phyloP scores from a whole-genome alignment of 2,113 vertebrate genomes.

The Phoenicopterus ruber region DNA sequence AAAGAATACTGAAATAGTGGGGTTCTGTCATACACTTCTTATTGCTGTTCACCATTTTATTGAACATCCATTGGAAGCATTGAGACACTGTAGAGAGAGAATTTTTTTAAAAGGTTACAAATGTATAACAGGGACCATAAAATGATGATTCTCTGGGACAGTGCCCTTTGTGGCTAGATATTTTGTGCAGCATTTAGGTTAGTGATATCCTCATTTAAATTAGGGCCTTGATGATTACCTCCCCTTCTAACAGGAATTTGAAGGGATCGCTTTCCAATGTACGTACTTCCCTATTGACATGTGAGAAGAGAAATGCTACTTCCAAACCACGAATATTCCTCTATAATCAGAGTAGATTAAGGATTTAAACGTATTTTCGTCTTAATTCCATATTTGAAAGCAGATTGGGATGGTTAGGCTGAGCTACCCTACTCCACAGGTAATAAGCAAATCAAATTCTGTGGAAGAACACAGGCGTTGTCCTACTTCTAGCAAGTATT shows the following conservation, averaged over 20 bases:
- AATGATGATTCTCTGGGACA: background rate
- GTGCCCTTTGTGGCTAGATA: background rate
- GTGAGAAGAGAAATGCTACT: background rate
- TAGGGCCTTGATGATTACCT: background rate
- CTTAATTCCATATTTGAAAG: background rate
- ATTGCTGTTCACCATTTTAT: background rate
- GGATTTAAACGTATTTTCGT: background rate
- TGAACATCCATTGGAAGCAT: background rate
- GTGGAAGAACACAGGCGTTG: background rate
- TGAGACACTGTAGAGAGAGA: background rate
- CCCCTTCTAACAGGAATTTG: background rate
- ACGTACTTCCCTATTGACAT: background rate
- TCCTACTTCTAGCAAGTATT: background rate
- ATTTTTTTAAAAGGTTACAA: background rate
- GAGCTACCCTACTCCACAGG: background rate
- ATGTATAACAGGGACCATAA: background rate
- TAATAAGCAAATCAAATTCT: background rate
- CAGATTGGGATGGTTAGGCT: background rate
- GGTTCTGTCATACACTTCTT: background rate
- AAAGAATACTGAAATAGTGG: background rate
- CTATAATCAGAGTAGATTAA: background rate
- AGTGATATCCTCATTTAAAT: background rate
- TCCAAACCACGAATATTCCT: background rate
- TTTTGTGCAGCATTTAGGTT: background rate
- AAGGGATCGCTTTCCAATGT: rapidly evolving